These are phyloP conservation scores for Myotis pilosus DNA, from an alignment of 2,797 vertebrate species.

Conservation along the genomic window DNA sequence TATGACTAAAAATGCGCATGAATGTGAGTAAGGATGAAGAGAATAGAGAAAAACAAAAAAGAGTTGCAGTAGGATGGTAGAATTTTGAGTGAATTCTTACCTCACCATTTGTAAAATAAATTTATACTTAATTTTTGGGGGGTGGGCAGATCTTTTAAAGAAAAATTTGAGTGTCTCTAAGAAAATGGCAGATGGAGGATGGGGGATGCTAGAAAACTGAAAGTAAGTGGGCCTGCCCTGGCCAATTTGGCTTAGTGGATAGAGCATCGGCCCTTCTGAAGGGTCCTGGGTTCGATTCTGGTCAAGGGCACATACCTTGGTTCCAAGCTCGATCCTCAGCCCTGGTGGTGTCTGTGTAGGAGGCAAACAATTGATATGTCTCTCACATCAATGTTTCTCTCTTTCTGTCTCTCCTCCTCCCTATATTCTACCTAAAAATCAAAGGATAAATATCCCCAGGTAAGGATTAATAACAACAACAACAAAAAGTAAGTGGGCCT, in stretches of 20 bases:
- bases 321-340: too few species aligned
- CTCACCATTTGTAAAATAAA: background rate
- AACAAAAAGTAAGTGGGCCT: background rate
- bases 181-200: slow-evolving; percentile 30
- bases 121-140: background rate
- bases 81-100: slow-evolving; percentile 38
- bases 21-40: background rate
- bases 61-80: background rate
- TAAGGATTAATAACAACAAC: too few species aligned
- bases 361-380: too few species aligned
- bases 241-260: too few species aligned
- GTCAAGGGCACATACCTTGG: too few species aligned
- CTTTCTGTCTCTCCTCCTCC: too few species aligned
- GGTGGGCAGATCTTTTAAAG: background rate
- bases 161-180: slow-evolving; percentile 28
- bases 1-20: background rate
- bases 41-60: background rate
- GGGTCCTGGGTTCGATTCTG: too few species aligned
- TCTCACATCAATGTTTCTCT: too few species aligned
- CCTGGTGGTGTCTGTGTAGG: too few species aligned
- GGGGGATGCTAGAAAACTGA: slow-evolving; percentile 17
- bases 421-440: too few species aligned
- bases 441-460: too few species aligned
- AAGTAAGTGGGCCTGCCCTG: background rate
- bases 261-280: background rate